Conservation (phyloP, 2,113 vertebrate species). For the Plotosus lineatus region DNA sequence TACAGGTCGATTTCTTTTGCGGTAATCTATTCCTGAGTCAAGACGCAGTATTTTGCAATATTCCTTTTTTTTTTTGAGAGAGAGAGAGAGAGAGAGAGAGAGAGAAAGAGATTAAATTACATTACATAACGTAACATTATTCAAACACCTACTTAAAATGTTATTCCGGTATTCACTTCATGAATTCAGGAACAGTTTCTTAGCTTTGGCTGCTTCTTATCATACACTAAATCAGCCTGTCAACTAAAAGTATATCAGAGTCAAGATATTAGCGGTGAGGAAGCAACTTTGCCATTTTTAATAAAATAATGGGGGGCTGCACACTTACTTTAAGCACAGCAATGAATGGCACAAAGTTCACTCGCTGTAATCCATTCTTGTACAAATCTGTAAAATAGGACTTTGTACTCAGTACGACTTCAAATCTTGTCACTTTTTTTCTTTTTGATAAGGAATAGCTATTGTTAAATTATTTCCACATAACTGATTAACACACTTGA, state of each 20-base stretch:
- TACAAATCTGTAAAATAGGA: slow-evolving; percentile 90
- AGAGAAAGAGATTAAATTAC: neutral
- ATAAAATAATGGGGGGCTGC: neutral
- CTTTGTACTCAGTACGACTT: slow-evolving; percentile 20
- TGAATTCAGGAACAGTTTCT: neutral
- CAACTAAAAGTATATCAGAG: neutral
- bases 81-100: neutral
- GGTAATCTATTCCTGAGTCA: slow-evolving; percentile 95
- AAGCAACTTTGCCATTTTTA: neutral
- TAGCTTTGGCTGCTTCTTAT: neutral
- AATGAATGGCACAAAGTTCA: slow-evolving; percentile 98
- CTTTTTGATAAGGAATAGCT: slow-evolving; percentile 1
- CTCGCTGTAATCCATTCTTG: slow-evolving; percentile 97
- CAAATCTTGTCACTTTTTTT: slow-evolving; percentile 13
- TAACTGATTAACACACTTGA: neutral
- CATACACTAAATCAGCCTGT: neutral
- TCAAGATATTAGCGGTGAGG: neutral
- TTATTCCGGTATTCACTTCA: neutral
- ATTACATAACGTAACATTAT: neutral
- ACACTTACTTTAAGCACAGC: slow-evolving; percentile 88
- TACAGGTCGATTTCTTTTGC: slow-evolving; percentile 82
- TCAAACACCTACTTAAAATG: neutral
- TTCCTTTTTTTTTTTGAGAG: slow-evolving; percentile 76
- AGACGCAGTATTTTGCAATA: slow-evolving; percentile 87
- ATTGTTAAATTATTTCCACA: neutral